phyloP scores from a whole-genome alignment of 2,113 vertebrate species.

The Fregata magnificens region DNA sequence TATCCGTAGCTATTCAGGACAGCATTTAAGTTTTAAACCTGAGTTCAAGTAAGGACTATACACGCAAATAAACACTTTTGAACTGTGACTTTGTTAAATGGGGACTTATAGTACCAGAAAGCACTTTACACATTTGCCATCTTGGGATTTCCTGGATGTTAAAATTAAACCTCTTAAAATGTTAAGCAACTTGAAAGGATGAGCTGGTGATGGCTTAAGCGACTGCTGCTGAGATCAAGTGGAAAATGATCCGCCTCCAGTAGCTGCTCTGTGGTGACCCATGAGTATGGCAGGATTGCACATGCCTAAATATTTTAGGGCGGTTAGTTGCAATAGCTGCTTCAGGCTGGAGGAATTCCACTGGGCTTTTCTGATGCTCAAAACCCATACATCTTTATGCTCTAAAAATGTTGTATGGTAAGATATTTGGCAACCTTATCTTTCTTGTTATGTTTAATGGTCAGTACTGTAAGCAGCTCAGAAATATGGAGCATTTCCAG shows the following conservation, averaged over 20 bases:
- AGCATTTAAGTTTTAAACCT: not conserved
- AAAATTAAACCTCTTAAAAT: not conserved
- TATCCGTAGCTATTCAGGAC: not conserved
- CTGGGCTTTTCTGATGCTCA: not conserved
- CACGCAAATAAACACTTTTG: not conserved
- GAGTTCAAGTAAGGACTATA: not conserved
- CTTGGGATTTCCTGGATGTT: not conserved
- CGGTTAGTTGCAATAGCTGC: not conserved
- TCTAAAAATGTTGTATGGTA: not conserved
- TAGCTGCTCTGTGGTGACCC: not conserved
- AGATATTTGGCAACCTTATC: not conserved
- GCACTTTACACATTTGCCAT: not conserved
- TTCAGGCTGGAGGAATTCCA: not conserved
- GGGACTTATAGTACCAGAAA: not conserved
- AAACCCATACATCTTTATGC: not conserved
- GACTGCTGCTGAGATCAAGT: not conserved
- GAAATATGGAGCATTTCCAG: not conserved
- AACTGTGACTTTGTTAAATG: not conserved
- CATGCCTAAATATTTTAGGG: not conserved
- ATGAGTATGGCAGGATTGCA: not conserved
- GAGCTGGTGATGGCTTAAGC: not conserved
- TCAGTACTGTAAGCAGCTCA: not conserved
- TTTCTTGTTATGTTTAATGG: not conserved
- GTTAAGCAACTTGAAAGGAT: not conserved
- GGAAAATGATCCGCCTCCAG: not conserved